Evolutionary conservation across 2,797 vertebrate genomes (phyloP).

Genomic region (Clarias platycephalus): DNA sequence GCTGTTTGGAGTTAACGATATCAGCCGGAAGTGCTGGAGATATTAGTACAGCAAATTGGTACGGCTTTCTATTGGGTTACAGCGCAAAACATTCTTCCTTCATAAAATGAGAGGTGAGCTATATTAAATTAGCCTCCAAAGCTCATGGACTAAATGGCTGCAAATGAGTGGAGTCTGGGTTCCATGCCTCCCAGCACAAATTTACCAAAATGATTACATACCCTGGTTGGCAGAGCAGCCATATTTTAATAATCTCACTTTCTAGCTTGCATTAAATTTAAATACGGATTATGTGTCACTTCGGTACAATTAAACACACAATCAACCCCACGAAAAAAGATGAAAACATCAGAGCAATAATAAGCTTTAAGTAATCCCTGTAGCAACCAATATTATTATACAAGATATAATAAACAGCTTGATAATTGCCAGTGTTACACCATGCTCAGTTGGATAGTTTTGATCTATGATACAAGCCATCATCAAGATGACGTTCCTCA

Average conservation of each 20-base stretch:
- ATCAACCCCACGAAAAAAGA: conserved; percentile 61
- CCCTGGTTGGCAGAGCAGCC: conserved; percentile 64
- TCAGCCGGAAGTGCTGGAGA: conserved; percentile 63
- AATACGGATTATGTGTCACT: conserved; percentile 77
- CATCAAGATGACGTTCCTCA: conserved; percentile 26
- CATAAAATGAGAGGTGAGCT: conserved; percentile 58
- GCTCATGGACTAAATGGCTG: conserved; percentile 74
- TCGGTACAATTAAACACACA: conserved; percentile 80
- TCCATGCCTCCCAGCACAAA: conserved; percentile 73
- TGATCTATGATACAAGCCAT: conserved; percentile 43
- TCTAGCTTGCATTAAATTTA: conserved; percentile 78
- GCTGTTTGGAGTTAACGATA: conserved; percentile 63
- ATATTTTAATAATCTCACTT: conserved; percentile 79
- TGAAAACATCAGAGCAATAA: conserved; percentile 76
- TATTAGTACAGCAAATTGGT: conserved; percentile 76
- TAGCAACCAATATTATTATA: conserved; percentile 77
- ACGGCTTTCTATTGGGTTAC: conserved; percentile 71
- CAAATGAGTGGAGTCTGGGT: conserved; percentile 76
- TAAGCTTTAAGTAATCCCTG: conserved; percentile 79
- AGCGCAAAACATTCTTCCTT: conserved; percentile 76
- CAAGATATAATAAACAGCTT: conserved; percentile 71
- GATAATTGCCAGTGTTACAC: conserved; percentile 69
- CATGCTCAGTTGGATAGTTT: conserved; percentile 72
- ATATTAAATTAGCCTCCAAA: conserved; percentile 75
- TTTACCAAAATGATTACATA: conserved; percentile 69